These are phyloP conservation scores for Drymonia ruficornis DNA, from an alignment of 2,888 invertebrate species.

Conservation along the genomic window DNA sequence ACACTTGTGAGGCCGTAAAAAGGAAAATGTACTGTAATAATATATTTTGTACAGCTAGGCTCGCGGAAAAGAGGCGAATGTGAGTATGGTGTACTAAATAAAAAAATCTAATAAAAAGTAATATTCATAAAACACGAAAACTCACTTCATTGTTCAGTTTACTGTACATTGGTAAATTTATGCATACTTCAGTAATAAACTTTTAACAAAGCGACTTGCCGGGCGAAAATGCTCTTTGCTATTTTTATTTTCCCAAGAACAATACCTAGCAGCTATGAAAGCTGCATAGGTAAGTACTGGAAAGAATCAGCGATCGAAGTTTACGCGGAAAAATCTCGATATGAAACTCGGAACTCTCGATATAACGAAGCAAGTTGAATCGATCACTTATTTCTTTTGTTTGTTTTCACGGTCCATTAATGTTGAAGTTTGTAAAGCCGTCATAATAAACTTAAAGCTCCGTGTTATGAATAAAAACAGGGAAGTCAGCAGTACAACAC, in stretches of 20 bases:
- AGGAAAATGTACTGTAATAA: slow-evolving; percentile 31
- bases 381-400: slow-evolving; percentile 38
- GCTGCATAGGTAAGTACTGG: slow-evolving; percentile 15
- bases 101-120: slow-evolving; percentile 2
- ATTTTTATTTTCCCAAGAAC: slow-evolving; percentile 19
- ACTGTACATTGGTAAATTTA: slow-evolving; percentile 17
- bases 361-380: slow-evolving; percentile 33
- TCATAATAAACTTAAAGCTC: slow-evolving; percentile 42
- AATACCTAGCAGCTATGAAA: slow-evolving; percentile 17
- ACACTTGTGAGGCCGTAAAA: slow-evolving; percentile 29
- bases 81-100: slow-evolving; percentile 16
- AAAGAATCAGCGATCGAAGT: slow-evolving; percentile 30
- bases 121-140: slow-evolving; percentile 13
- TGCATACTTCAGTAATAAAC: slow-evolving; percentile 23
- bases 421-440: slow-evolving; percentile 34
- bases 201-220: slow-evolving; percentile 15
- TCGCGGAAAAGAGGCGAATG: slow-evolving; percentile 19
- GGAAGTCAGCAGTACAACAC: slow-evolving; percentile 44
- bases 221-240: slow-evolving; percentile 12
- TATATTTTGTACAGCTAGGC: slow-evolving; percentile 34
- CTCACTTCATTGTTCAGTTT: slow-evolving; percentile 19
- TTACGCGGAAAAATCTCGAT: slow-evolving; percentile 27
- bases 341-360: slow-evolving; percentile 30
- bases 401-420: slow-evolving; percentile 38
- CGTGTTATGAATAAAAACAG: slow-evolving; percentile 48